A percentile compares a stretch with the other conserved stretches of the same genome.
These are phyloP conservation scores for Zoanthus gigantus DNA, from an alignment of 92 coral and sea anemone species.

Conservation along the genomic window DNA sequence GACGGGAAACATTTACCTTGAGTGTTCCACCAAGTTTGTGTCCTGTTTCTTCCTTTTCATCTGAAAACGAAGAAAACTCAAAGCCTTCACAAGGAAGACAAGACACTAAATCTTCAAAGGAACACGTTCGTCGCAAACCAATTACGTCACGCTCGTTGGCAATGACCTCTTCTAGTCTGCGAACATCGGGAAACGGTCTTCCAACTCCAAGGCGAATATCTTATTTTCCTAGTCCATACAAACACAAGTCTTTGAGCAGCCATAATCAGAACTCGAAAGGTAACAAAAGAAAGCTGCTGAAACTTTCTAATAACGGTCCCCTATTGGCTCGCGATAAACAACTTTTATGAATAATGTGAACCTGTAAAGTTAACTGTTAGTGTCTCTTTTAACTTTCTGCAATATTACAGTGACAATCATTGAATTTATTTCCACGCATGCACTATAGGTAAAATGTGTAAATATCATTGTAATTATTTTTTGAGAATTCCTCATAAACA, in stretches of 20 bases:
- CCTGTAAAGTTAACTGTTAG: too few relatives aligned
- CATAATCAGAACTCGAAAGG: not conserved
- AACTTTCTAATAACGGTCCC: not conserved
- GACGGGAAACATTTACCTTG: conserved; percentile 27
- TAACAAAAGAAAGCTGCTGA: conserved; percentile 30
- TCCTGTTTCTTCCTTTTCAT: not conserved
- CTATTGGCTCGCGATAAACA: not conserved
- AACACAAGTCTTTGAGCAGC: conserved; percentile 24
- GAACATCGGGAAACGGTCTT: conserved; percentile 25
- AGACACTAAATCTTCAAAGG: not conserved
- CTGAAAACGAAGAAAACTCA: conserved; percentile 11
- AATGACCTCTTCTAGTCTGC: conserved; percentile 1
- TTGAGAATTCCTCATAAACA: too few relatives aligned
- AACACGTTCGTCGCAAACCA: conserved; percentile 2
- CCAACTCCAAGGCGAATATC: conserved; percentile 23
- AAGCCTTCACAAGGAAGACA: not conserved
- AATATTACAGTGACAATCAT: too few relatives aligned
- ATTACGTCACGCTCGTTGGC: not conserved
- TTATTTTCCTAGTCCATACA: conserved; percentile 39
- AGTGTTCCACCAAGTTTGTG: conserved; percentile 5
- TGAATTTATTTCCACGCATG: too few relatives aligned
- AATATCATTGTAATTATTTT: too few relatives aligned
- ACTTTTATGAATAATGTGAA: not conserved
- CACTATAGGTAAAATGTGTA: too few relatives aligned
- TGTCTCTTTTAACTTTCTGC: too few relatives aligned